phyloP scores from a whole-genome alignment of 2,797 vertebrate genomes.

The Enteromius argenteus region DNA sequence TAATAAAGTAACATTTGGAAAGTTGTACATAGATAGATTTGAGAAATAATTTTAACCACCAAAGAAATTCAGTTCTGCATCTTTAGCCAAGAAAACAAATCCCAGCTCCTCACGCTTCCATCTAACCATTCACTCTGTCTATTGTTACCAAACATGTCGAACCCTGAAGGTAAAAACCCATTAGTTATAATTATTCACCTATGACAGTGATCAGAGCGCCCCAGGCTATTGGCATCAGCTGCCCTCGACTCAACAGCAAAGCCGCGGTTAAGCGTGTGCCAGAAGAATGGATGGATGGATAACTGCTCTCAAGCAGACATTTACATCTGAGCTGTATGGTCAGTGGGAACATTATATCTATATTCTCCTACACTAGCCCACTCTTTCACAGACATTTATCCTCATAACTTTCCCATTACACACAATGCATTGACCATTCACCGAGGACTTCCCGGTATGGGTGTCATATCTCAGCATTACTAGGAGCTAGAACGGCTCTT shows the following conservation, averaged over 20 bases:
- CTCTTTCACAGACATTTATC: constrained; percentile 61
- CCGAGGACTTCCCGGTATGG: constrained; percentile 55
- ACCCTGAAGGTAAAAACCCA: constrained; percentile 28
- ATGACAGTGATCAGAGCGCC: not conserved
- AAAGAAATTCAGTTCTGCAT: not conserved
- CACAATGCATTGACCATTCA: constrained; percentile 55
- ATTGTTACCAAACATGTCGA: not conserved
- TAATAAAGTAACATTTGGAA: not conserved
- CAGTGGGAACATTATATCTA: constrained; percentile 62
- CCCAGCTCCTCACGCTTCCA: not conserved
- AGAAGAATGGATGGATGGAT: constrained; percentile 48
- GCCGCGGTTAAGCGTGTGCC: constrained; percentile 14
- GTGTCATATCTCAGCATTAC: constrained; percentile 54
- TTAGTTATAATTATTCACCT: constrained; percentile 41
- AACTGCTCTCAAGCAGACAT: constrained; percentile 60
- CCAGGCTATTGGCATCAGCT: constrained; percentile 42
- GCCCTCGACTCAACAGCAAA: constrained; percentile 45
- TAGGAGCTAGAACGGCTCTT: constrained; percentile 51
- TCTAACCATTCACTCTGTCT: not conserved
- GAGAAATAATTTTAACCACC: not conserved
- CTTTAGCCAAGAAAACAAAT: constrained; percentile 6
- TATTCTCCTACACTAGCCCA: constrained; percentile 55
- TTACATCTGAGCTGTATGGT: constrained; percentile 61
- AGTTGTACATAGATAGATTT: not conserved
- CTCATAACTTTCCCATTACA: constrained; percentile 64